phyloP scores from a whole-genome alignment of 2,797 vertebrate genomes.

The Limosa lapponica region DNA sequence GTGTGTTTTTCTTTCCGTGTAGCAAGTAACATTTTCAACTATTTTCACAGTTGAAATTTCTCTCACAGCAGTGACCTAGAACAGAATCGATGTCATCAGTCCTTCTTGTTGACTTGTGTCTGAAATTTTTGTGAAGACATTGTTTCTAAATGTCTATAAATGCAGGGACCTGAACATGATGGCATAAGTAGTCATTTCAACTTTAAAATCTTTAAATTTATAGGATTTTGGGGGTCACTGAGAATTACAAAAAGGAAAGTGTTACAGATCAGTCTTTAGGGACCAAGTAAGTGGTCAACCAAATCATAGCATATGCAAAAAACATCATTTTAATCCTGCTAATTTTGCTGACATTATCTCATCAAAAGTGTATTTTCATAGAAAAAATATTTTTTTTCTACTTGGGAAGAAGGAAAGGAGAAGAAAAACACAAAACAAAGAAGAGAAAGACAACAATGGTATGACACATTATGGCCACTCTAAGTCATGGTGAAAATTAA shows the following conservation, averaged over 20 bases:
- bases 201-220: not conserved
- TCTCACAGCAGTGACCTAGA: not conserved
- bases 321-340: not conserved
- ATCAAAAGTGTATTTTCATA: not conserved
- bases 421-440: not conserved
- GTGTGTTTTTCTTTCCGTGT: not conserved
- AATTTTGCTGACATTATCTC: not conserved
- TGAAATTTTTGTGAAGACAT: not conserved
- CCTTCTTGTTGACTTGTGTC: not conserved
- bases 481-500: not conserved
- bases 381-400: not conserved
- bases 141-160: not conserved
- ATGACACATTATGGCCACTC: not conserved
- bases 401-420: not conserved
- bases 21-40: not conserved
- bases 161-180: not conserved
- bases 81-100: not conserved
- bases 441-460: not conserved
- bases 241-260: not conserved
- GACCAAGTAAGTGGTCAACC: not conserved
- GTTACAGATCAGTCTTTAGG: not conserved
- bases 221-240: fast-evolving
- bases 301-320: not conserved
- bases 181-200: not conserved
- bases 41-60: not conserved